A percentile compares a stretch with the other conserved stretches of the same genome.
Evolutionary conservation across 92 coral and sea anemone genomes (phyloP).

Genomic region (Zoanthus gigantus): DNA sequence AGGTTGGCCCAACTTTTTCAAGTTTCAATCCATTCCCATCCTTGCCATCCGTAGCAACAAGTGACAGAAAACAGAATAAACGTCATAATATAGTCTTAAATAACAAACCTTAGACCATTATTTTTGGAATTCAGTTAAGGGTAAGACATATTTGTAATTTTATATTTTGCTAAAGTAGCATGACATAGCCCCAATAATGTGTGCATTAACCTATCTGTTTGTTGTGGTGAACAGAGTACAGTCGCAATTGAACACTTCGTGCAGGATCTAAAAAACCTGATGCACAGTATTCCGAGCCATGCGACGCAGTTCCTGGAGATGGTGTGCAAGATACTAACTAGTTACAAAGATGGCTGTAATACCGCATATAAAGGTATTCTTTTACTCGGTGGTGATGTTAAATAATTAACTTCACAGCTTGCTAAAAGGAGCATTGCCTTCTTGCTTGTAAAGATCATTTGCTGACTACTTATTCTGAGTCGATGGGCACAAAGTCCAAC

Average conservation of each 20-base stretch:
- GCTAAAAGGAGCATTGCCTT: not conserved
- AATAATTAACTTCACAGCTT: not conserved
- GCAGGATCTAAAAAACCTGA: constrained; percentile 89
- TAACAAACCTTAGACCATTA: too few relatives aligned
- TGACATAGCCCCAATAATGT: not conserved
- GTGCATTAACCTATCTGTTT: not conserved
- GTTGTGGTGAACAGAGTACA: constrained; percentile 75
- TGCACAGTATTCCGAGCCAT: constrained; percentile 94
- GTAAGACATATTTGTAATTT: too few relatives aligned
- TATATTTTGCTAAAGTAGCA: too few relatives aligned
- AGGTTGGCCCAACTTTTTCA: too few relatives aligned
- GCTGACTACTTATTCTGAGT: too few relatives aligned
- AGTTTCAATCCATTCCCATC: too few relatives aligned
- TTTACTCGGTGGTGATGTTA: not conserved
- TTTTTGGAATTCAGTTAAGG: too few relatives aligned
- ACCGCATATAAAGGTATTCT: constrained; percentile 86
- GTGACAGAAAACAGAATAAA: too few relatives aligned
- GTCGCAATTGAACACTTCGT: constrained; percentile 87
- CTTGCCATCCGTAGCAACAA: too few relatives aligned
- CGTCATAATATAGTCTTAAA: too few relatives aligned
- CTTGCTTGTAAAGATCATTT: too few relatives aligned
- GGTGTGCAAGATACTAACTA: constrained; percentile 90
- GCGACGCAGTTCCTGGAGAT: constrained; percentile 94
- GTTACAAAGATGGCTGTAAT: constrained; percentile 84
- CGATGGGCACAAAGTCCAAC: too few relatives aligned